A percentile compares a stretch with the other conserved stretches of the same genome.
These are phyloP conservation scores for Canis aureus DNA, from an alignment of 2,113 vertebrate genomes.

Conservation along the genomic window DNA sequence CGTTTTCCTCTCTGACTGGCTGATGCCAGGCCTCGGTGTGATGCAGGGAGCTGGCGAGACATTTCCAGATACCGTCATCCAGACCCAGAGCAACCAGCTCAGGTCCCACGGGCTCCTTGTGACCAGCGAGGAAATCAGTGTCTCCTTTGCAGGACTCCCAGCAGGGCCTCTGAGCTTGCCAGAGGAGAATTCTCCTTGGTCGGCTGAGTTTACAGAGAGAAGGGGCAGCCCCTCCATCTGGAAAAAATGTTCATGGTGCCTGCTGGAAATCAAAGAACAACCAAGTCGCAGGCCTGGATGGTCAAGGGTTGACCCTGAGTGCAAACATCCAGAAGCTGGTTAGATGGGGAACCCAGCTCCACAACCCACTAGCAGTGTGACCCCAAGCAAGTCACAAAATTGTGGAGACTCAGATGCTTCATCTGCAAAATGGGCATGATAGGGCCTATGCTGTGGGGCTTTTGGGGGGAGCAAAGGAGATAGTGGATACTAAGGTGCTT, in stretches of 20 bases:
- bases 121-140: not conserved
- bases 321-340: not conserved
- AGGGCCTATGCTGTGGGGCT: fast-evolving
- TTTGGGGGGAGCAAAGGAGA: not conserved
- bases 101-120: not conserved
- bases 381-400: not conserved
- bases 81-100: not conserved
- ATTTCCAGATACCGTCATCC: not conserved
- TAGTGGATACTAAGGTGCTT: not conserved
- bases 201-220: not conserved
- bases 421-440: not conserved
- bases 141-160: not conserved
- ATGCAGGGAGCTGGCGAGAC: not conserved
- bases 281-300: not conserved
- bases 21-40: not conserved
- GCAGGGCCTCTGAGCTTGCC: not conserved
- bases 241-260: not conserved
- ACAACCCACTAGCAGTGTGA: not conserved
- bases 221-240: not conserved
- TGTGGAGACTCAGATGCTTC: not conserved
- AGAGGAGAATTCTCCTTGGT: not conserved
- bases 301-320: not conserved
- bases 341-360: not conserved
- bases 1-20: not conserved
- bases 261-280: not conserved